Evolutionary conservation across 2,113 vertebrate genomes (phyloP).

Genomic region (Tachysurus fulvidraco): DNA sequence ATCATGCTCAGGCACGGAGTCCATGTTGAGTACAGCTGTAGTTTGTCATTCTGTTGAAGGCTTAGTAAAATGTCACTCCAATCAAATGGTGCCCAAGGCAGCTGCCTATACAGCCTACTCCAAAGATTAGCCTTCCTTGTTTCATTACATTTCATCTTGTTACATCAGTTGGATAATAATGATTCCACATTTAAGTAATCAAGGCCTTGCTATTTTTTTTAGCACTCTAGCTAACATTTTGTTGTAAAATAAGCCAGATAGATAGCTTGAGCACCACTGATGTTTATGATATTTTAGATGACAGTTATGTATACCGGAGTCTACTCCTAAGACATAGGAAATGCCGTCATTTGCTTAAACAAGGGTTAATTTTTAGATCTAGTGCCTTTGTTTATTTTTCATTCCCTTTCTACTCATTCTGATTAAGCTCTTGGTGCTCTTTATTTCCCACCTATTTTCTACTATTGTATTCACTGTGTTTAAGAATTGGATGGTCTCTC

Average conservation of each 20-base stretch:
- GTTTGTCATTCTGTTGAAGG: background rate
- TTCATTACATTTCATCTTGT: background rate
- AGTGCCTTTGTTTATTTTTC: background rate
- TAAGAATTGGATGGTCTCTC: slow-evolving; percentile 21
- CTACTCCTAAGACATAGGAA: background rate
- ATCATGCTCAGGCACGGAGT: background rate
- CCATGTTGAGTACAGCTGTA: background rate
- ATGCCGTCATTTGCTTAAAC: background rate
- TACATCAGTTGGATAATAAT: background rate
- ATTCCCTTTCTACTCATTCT: background rate
- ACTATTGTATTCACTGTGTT: slow-evolving; percentile 5
- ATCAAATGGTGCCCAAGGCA: background rate
- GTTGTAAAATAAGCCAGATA: background rate
- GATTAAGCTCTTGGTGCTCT: background rate
- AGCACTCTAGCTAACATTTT: background rate
- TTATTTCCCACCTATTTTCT: slow-evolving; percentile 1
- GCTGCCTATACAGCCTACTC: background rate
- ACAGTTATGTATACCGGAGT: background rate
- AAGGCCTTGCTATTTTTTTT: background rate
- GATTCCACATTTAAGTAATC: background rate
- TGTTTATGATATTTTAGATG: background rate
- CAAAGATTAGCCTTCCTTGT: background rate
- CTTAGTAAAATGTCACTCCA: background rate
- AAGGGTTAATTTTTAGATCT: background rate
- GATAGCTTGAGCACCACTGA: background rate